phyloP scores from a whole-genome alignment of 2,797 vertebrate genomes.

The Dipus sagitta region DNA sequence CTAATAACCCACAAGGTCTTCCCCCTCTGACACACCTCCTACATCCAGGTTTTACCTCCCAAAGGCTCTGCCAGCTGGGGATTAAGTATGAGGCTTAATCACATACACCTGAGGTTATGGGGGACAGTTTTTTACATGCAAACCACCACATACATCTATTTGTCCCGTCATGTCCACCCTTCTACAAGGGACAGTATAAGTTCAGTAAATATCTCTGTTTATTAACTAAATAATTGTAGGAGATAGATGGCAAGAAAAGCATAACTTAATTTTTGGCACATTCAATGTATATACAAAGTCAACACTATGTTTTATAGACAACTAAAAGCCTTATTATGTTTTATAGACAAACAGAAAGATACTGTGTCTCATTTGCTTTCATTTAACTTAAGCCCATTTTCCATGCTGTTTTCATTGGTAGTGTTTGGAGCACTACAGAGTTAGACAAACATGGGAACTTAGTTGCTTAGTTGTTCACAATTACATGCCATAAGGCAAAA shows the following conservation, averaged over 20 bases:
- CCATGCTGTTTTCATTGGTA: constrained; percentile 1
- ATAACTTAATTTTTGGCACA: constrained; percentile 34
- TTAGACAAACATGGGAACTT: not conserved
- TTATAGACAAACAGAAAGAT: constrained; percentile 33
- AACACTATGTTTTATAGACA: not conserved
- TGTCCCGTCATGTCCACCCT: not conserved
- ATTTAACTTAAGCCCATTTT: not conserved
- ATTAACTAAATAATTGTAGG: not conserved
- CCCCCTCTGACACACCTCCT: too few relatives aligned
- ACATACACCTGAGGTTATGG: too few relatives aligned
- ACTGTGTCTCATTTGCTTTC: constrained; percentile 38
- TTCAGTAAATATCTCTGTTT: constrained; percentile 42
- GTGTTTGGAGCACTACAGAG: not conserved
- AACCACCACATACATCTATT: too few relatives aligned
- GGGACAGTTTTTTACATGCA: too few relatives aligned
- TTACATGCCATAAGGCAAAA: constrained; percentile 18
- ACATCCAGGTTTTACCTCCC: too few relatives aligned
- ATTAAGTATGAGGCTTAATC: too few relatives aligned
- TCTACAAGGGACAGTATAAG: not conserved
- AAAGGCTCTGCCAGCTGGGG: too few relatives aligned
- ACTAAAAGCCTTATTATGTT: not conserved
- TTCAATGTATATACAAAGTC: constrained; percentile 37
- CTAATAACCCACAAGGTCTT: too few relatives aligned
- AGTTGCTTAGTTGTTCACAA: not conserved
- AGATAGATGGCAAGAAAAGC: not conserved